phyloP scores from a whole-genome alignment of 2,888 invertebrate species.

The Megastigmus dorsalis region DNA sequence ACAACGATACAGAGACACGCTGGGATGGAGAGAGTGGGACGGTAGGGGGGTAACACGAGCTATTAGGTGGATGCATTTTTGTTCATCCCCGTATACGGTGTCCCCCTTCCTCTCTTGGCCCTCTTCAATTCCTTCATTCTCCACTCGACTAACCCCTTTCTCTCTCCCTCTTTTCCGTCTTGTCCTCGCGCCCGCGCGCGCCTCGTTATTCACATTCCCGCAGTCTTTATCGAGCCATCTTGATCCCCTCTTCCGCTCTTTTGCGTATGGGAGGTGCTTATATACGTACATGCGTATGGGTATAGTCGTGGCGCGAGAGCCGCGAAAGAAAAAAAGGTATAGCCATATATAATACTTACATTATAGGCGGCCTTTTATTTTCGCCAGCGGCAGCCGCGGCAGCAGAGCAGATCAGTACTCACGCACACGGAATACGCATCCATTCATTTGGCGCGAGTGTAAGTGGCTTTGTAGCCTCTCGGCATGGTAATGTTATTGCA shows the following conservation, averaged over 20 bases:
- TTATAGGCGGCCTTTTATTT: conserved; percentile 65
- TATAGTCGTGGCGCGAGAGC: too few relatives aligned
- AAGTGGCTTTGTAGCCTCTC: conserved; percentile 61
- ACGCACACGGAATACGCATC: conserved; percentile 58
- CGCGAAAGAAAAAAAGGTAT: too few relatives aligned
- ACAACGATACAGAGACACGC: conserved; percentile 34
- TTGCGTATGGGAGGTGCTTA: too few relatives aligned
- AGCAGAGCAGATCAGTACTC: too few relatives aligned
- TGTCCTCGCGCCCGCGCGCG: neutral
- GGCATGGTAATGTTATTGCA: conserved; percentile 71
- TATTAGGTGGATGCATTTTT: conserved; percentile 33
- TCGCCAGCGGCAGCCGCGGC: conserved; percentile 47
- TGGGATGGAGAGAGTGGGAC: too few relatives aligned
- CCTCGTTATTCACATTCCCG: conserved; percentile 40
- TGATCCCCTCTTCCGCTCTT: conserved; percentile 52
- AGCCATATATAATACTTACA: too few relatives aligned
- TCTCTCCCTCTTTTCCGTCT: neutral
- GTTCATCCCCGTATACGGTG: neutral
- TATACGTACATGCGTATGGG: too few relatives aligned
- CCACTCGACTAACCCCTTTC: too few relatives aligned
- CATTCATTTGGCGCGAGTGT: conserved; percentile 65
- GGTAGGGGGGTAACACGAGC: conserved; percentile 15
- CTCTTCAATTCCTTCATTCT: conserved; percentile 21
- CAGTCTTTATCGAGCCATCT: conserved; percentile 42
- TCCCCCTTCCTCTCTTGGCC: neutral